Conservation (phyloP, 2,888 invertebrate genomes). For the Macrosoma leucophasiata region DNA sequence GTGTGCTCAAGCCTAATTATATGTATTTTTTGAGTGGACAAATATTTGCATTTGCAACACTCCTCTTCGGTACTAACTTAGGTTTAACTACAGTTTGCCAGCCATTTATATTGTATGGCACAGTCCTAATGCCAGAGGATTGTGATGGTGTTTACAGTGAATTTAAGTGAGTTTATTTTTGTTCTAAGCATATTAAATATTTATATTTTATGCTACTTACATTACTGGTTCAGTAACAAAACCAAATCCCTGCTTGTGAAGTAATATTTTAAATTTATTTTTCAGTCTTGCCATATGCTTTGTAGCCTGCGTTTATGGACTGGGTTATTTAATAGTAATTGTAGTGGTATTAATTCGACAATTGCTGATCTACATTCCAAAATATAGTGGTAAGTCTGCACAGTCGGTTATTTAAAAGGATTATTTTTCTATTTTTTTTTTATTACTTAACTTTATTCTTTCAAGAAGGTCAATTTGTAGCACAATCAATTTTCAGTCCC, state of each 20-base stretch:
- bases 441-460: too few species aligned
- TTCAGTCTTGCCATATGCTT: constrained; percentile 74
- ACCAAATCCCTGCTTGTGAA: constrained; percentile 1
- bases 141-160: constrained; percentile 90
- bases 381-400: constrained; percentile 60
- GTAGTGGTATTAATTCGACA: constrained; percentile 60
- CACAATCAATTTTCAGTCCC: too few species aligned
- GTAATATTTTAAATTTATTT: constrained; percentile 25
- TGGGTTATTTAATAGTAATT: constrained; percentile 61
- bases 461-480: too few species aligned
- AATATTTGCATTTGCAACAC: constrained; percentile 78
- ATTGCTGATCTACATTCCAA: constrained; percentile 61
- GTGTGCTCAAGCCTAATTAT: constrained; percentile 87
- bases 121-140: constrained; percentile 86
- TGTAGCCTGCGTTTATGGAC: constrained; percentile 69
- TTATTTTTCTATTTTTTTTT: too few species aligned
- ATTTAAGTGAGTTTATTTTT: constrained; percentile 81
- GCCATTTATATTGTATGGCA: constrained; percentile 80
- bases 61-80: constrained; percentile 85
- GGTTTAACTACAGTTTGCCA: constrained; percentile 92
- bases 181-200: constrained; percentile 6
- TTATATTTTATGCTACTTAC: too few species aligned
- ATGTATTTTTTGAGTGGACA: constrained; percentile 83
- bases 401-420: background rate
- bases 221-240: too few species aligned